These are phyloP conservation scores for Spermophilus dauricus DNA, from an alignment of 2,113 vertebrate genomes.

Conservation along the genomic window DNA sequence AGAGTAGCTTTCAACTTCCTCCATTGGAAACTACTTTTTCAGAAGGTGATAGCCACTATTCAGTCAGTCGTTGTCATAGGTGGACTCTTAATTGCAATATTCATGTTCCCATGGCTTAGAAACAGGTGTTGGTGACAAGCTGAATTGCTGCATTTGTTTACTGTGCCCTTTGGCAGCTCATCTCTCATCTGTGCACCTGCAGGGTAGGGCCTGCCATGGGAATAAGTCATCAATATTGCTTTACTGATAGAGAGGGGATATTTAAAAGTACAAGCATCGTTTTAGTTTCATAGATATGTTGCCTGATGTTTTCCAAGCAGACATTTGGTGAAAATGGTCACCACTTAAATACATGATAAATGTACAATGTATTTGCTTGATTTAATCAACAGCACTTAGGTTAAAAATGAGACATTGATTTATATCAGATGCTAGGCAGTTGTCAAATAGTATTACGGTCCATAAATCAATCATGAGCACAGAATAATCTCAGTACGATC, in stretches of 20 bases:
- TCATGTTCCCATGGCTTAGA: neutral
- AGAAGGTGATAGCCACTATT: neutral
- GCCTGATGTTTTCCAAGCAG: constrained; percentile 48
- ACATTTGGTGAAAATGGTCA: constrained; percentile 36
- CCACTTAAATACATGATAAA: constrained; percentile 39
- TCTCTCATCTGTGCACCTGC: neutral
- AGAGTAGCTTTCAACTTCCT: neutral
- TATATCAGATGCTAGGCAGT: neutral
- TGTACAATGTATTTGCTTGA: constrained; percentile 54
- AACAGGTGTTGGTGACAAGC: neutral
- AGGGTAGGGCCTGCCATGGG: neutral
- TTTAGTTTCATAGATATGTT: constrained; percentile 49
- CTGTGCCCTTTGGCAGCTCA: neutral
- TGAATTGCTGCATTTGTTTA: neutral
- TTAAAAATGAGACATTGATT: constrained; percentile 69
- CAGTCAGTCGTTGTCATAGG: neutral
- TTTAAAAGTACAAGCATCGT: constrained; percentile 28
- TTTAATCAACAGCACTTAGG: constrained; percentile 76
- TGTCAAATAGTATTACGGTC: neutral
- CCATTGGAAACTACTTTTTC: neutral
- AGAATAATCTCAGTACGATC: constrained; percentile 75
- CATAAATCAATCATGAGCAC: constrained; percentile 70
- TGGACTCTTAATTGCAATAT: neutral
- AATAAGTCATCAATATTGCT: neutral
- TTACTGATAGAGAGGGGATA: constrained; percentile 13